Conservation (phyloP, 2,888 invertebrate genomes). For the Horisme vitalbata region DNA sequence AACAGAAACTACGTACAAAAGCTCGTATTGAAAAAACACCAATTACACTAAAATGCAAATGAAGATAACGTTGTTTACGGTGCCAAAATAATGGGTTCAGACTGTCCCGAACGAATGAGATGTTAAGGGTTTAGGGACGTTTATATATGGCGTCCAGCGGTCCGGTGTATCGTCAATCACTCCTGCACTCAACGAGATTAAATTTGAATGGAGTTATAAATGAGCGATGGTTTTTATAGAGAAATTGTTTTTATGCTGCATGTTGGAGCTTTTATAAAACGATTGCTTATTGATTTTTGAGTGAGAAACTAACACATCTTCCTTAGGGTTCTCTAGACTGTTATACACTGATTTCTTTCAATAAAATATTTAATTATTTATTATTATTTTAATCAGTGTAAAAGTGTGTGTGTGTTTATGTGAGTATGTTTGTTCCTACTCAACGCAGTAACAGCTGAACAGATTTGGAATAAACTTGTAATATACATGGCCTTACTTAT, state of each 20-base stretch:
- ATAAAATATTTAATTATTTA: too few relatives aligned
- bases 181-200: conserved; percentile 65
- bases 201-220: conserved; percentile 65
- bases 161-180: conserved; percentile 58
- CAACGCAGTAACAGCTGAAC: too few relatives aligned
- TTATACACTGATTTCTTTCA: too few relatives aligned
- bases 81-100: conserved; percentile 17
- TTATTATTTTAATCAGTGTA: too few relatives aligned
- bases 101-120: conserved; percentile 33
- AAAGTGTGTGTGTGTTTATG: too few relatives aligned
- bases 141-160: conserved; percentile 31
- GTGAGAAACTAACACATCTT: too few relatives aligned
- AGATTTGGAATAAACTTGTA: too few relatives aligned
- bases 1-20: too few relatives aligned
- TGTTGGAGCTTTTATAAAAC: conserved; percentile 6
- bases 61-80: conserved; percentile 20
- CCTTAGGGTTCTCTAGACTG: too few relatives aligned
- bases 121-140: conserved; percentile 25
- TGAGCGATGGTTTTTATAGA: conserved; percentile 39
- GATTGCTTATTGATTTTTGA: too few relatives aligned
- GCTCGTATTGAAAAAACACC: conserved; percentile 13
- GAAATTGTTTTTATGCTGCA: conserved; percentile 15
- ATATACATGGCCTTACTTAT: too few relatives aligned
- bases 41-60: conserved; percentile 25
- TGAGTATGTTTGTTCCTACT: too few relatives aligned